Evolutionary conservation across 2,888 invertebrate genomes (phyloP).

Genomic region (Pristionchus japonicus): DNA sequence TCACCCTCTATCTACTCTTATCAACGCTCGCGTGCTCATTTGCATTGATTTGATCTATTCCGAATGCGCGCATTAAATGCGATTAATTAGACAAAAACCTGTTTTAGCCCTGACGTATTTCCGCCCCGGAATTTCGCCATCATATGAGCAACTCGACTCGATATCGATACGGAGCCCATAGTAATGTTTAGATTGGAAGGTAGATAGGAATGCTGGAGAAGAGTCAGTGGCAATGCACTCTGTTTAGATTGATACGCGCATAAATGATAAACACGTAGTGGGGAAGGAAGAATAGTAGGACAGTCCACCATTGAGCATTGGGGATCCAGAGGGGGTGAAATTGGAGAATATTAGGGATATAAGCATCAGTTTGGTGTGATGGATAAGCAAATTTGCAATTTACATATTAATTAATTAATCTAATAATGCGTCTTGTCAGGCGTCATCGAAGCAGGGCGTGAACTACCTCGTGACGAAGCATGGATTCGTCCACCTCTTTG

Average conservation of each 20-base stretch:
- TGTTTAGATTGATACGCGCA: neutral
- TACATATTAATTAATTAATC: neutral
- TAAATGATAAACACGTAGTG: neutral
- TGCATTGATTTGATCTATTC: constrained; percentile 32
- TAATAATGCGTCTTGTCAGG: constrained; percentile 77
- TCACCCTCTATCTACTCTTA: neutral
- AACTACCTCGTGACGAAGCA: constrained; percentile 98
- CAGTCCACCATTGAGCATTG: neutral
- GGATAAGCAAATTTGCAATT: neutral
- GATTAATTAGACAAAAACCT: constrained; percentile 44
- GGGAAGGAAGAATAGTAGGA: neutral
- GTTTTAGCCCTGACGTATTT: neutral
- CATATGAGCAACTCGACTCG: constrained; percentile 21
- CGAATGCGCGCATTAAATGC: neutral
- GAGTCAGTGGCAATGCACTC: neutral
- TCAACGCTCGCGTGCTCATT: neutral
- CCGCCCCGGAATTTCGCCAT: constrained; percentile 16
- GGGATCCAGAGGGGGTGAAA: neutral
- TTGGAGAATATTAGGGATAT: neutral
- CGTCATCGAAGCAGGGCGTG: constrained; percentile 94
- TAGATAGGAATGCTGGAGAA: neutral
- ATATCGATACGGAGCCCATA: neutral
- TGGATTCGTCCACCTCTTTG: constrained; percentile 98
- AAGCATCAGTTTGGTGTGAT: neutral
- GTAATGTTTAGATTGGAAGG: constrained; percentile 5